These are phyloP conservation scores for Aphyosemion australe DNA, from an alignment of 2,113 vertebrate genomes.

Conservation along the genomic window DNA sequence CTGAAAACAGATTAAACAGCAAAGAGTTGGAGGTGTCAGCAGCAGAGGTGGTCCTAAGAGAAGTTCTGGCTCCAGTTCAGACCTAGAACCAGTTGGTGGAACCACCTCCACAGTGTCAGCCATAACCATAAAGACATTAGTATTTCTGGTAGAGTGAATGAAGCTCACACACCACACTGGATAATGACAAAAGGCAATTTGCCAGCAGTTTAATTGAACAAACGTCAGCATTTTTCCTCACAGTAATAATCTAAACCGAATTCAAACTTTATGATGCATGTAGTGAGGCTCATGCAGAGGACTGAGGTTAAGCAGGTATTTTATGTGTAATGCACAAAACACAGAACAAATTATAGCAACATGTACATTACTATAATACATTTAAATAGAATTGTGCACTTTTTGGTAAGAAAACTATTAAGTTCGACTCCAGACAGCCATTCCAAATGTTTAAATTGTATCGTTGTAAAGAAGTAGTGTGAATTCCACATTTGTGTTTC, in stretches of 20 bases:
- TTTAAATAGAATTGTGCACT: not conserved
- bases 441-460: not conserved
- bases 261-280: not conserved
- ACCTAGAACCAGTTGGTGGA: no score
- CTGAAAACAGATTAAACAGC: no score
- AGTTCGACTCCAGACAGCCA: not conserved
- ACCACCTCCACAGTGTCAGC: no score
- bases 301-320: no score
- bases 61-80: no score
- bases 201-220: not conserved
- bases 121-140: no score
- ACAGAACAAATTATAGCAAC: not conserved
- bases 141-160: no score
- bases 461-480: not conserved
- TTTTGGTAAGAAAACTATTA: not conserved
- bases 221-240: not conserved
- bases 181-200: no score
- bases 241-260: not conserved
- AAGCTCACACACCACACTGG: no score
- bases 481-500: not conserved
- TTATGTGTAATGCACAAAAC: not conserved
- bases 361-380: not conserved
- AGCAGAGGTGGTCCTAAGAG: no score
- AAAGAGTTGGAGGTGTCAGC: no score
- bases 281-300: no score